Evolutionary conservation across 2,797 vertebrate species (phyloP), one percentile per base, ranked within the genome.

Genomic region (Melanotaenia maccullochi): DNA sequence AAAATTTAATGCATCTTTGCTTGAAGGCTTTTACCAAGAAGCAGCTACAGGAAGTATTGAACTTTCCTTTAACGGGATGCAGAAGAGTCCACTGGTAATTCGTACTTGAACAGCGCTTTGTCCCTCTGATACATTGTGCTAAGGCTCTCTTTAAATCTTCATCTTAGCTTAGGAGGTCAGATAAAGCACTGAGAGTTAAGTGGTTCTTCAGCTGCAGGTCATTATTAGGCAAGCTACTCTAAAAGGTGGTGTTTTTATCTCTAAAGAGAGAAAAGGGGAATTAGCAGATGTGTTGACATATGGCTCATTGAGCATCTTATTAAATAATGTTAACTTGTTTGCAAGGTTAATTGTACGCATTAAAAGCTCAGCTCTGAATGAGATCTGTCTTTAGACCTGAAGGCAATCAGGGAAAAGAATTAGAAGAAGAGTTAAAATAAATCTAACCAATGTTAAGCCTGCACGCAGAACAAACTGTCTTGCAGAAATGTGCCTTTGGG

Each of bases 81-180:
- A 65, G 47, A 75, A 73, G 32, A 76, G 66, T 78, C 64, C 75
- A 58, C 65, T 25, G 5, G 59, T 42, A 3, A 68, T 49, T 76
- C 3, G 47, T 71, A 82, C 73, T 61, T 54, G 25, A 24, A 66
- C 61, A 24, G 58, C 13, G 54, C 67, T 84, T 78, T 77, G 73
- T 85, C 44, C 54, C 16, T 20, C 63, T 79, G 66, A 79, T 72
- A 47, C 59, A 72, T 73, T 68, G 60, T 52, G 54, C 58, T 67
- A 58, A 4, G 65, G n/a, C n/a, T 59, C 60, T 66, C 68, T 61
- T 80, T 83, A 76, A 76, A 67, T 76, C 70, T 71, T 74, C 74
- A 58, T 81, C 58, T 71, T 66, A 52, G 55, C 36, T 66, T 32
- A 57, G 28, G 60, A 70, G 73, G 63, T 80, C 44, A 14, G 65